Evolutionary conservation across 2,113 vertebrate species (phyloP).

Genomic region (Clupea harengus): DNA sequence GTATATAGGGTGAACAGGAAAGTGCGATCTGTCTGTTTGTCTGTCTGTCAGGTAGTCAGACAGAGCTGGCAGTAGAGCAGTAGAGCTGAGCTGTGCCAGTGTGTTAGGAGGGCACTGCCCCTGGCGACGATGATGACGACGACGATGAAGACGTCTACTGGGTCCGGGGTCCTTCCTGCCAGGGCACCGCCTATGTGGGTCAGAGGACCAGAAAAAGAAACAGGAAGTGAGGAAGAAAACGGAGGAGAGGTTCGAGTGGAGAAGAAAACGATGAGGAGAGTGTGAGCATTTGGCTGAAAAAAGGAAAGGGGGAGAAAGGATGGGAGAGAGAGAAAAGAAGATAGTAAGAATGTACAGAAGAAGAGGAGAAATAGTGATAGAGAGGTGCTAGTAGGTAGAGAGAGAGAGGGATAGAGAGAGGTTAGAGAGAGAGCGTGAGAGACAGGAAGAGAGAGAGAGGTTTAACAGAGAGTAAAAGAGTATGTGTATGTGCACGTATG

Average conservation of each 20-base stretch:
- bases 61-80: not conserved
- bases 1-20: too few species aligned
- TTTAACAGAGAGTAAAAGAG: not conserved
- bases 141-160: not conserved
- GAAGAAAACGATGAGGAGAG: slow-evolving; percentile 8
- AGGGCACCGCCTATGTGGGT: not conserved
- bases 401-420: slow-evolving; percentile 33
- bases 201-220: slow-evolving; percentile 13
- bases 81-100: not conserved
- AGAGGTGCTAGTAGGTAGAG: too few species aligned
- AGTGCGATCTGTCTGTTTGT: not conserved
- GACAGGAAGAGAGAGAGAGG: not conserved
- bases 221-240: not conserved
- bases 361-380: too few species aligned
- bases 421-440: slow-evolving; percentile 25
- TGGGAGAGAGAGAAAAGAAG: slow-evolving; percentile 16
- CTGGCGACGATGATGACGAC: not conserved
- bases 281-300: slow-evolving; percentile 19
- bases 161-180: not conserved
- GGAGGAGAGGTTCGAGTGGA: not conserved
- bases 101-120: slow-evolving; percentile 4
- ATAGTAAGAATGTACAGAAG: not conserved
- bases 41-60: slow-evolving; percentile 48
- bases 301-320: slow-evolving; percentile 40
- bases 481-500: not conserved